Percentiles rank a stretch among this genome's conserved stretches.
Evolutionary conservation across 2,113 vertebrate species (phyloP).

Genomic region (Plectropomus leopardus): DNA sequence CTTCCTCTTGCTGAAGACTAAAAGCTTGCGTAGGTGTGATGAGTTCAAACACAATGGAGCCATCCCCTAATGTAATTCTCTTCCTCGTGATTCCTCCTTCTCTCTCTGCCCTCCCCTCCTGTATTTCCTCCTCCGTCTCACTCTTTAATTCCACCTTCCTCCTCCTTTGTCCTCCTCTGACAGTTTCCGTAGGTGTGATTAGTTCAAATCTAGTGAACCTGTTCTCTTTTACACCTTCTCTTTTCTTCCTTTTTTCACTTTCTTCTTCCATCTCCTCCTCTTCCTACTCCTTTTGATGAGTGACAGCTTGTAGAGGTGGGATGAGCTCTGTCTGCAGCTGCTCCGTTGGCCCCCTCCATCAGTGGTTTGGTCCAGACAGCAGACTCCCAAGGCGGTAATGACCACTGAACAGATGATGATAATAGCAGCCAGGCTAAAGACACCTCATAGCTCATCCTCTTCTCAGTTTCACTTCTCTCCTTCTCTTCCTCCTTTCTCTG

Average conservation of each 20-base stretch:
- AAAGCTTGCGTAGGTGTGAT: constrained; percentile 61
- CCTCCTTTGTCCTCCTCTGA: constrained; percentile 44
- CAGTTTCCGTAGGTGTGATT: constrained; percentile 52
- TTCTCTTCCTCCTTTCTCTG: neutral
- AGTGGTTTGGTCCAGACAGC: constrained; percentile 70
- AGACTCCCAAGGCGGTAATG: constrained; percentile 83
- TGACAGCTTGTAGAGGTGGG: constrained; percentile 78
- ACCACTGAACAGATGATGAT: constrained; percentile 85
- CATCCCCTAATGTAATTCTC: constrained; percentile 45
- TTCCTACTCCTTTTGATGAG: constrained; percentile 48
- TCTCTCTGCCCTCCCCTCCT: constrained; percentile 6
- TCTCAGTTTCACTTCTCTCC: constrained; percentile 37
- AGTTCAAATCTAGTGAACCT: neutral
- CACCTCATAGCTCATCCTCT: constrained; percentile 67
- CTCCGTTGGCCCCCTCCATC: constrained; percentile 73
- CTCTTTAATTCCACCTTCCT: constrained; percentile 45
- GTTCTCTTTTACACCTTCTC: constrained; percentile 19
- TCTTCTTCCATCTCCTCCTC: constrained; percentile 16
- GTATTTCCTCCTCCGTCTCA: constrained; percentile 5
- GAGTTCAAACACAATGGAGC: constrained; percentile 52
- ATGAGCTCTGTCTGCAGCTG: constrained; percentile 82
- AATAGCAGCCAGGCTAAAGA: constrained; percentile 81
- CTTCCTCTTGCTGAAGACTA: constrained; percentile 44
- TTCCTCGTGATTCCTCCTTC: neutral
- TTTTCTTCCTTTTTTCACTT: neutral